Conservation (phyloP, 1,140 invertebrate species). For the Drosophila kohkoa region DNA sequence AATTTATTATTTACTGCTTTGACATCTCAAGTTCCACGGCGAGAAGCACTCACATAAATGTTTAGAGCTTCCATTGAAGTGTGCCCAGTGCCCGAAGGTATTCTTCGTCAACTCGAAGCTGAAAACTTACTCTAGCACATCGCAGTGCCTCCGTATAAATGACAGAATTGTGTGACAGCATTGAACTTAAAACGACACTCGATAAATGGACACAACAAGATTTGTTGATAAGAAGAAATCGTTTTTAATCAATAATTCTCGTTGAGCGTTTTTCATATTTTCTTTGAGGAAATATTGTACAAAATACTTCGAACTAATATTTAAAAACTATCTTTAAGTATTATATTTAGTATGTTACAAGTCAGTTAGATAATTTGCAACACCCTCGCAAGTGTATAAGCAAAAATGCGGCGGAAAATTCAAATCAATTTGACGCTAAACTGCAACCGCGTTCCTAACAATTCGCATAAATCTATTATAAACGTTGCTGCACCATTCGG, state of each 20-base stretch:
- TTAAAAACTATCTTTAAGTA: no score
- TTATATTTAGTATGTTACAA: not conserved
- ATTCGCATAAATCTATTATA: conserved; percentile 64
- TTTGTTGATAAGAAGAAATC: not conserved
- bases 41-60: not conserved
- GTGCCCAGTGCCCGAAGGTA: not conserved
- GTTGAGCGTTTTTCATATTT: no score
- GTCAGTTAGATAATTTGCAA: not conserved
- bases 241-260: not conserved
- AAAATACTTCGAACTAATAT: not conserved
- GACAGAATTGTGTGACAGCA: not conserved
- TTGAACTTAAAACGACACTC: not conserved
- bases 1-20: not conserved
- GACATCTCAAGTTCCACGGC: not conserved
- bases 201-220: not conserved
- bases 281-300: not conserved
- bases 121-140: not conserved
- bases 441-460: conserved; percentile 51
- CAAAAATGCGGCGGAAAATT: conserved; percentile 68
- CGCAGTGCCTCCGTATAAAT: not conserved
- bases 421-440: conserved; percentile 68
- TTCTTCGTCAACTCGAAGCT: not conserved
- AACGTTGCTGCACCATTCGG: conserved; percentile 20
- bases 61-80: not conserved
- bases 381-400: not conserved